Conservation (phyloP, 1,140 invertebrate species). For the Lerema accius region DNA sequence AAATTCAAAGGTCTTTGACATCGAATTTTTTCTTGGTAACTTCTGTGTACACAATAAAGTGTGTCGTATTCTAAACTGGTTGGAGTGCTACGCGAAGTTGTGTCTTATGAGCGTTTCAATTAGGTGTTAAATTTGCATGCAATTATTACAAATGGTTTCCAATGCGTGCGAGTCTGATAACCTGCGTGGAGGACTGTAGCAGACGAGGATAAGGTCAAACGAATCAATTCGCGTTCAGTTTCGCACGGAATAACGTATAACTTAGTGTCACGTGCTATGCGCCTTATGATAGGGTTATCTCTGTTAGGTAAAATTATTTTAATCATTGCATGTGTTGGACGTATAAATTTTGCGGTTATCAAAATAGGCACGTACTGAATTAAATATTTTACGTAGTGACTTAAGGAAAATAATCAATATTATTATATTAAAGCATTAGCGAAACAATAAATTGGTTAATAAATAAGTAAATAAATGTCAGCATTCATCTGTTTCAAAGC, state of each 20-base stretch:
- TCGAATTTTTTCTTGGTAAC: conserved; percentile 34
- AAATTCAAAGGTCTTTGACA: conserved; percentile 46
- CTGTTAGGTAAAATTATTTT: too few species aligned
- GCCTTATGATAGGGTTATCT: conserved; percentile 26
- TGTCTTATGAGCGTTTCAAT: not conserved
- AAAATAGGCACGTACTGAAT: too few species aligned
- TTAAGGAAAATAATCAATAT: too few species aligned
- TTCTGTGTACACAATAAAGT: conserved; percentile 8
- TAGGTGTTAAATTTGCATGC: conserved; percentile 1
- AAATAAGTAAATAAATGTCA: too few species aligned
- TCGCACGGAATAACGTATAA: conserved; percentile 24
- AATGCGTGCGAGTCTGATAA: not conserved
- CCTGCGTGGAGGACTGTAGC: conserved; percentile 16
- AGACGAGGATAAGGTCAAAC: conserved; percentile 40
- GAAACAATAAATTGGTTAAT: too few species aligned
- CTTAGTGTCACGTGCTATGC: conserved; percentile 17
- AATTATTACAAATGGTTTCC: conserved; percentile 3
- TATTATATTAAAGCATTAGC: too few species aligned
- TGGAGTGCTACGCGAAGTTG: not conserved
- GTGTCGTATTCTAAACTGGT: not conserved
- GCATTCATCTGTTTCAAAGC: too few species aligned
- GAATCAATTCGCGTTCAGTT: conserved; percentile 35
- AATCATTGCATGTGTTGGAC: too few species aligned
- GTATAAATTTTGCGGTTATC: too few species aligned
- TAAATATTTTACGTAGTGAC: too few species aligned